A percentile compares a stretch with the other conserved stretches of the same genome.
Evolutionary conservation across 2,113 vertebrate species (phyloP).

Genomic region (Paralichthys olivaceus): DNA sequence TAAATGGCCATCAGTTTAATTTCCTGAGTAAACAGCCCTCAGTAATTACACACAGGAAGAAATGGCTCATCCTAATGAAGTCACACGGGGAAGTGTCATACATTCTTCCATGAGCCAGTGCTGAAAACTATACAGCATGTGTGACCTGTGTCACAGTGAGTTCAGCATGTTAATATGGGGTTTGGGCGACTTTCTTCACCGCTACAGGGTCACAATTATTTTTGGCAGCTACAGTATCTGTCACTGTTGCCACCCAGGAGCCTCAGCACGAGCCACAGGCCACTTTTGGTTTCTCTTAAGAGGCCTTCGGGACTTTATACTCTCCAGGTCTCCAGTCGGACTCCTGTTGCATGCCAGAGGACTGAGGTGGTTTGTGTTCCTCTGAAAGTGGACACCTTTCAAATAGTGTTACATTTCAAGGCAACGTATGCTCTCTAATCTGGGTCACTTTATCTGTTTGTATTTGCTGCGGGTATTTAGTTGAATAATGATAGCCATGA

Average conservation of each 20-base stretch:
- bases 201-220: slow-evolving; percentile 37
- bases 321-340: slow-evolving; percentile 60
- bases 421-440: slow-evolving; percentile 68
- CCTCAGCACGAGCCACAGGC: slow-evolving; percentile 25
- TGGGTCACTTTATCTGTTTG: slow-evolving; percentile 78
- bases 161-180: slow-evolving; percentile 32
- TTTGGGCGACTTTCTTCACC: not conserved
- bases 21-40: slow-evolving; percentile 69
- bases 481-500: slow-evolving; percentile 32
- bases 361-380: slow-evolving; percentile 76
- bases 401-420: slow-evolving; percentile 79
- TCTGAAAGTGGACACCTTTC: slow-evolving; percentile 81
- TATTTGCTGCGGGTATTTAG: slow-evolving; percentile 67
- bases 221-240: slow-evolving; percentile 11
- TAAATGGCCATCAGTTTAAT: slow-evolving; percentile 59
- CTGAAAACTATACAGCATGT: slow-evolving; percentile 20
- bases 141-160: slow-evolving; percentile 37
- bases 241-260: slow-evolving; percentile 14
- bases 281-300: slow-evolving; percentile 48
- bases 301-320: slow-evolving; percentile 39
- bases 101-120: slow-evolving; percentile 41
- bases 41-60: slow-evolving; percentile 64
- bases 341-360: slow-evolving; percentile 72
- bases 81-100: slow-evolving; percentile 52
- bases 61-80: slow-evolving; percentile 63